Evolutionary conservation across 2,113 vertebrate genomes (phyloP), one percentile per base, ranked within the genome.

Genomic region (Gracilinanus agilis): DNA sequence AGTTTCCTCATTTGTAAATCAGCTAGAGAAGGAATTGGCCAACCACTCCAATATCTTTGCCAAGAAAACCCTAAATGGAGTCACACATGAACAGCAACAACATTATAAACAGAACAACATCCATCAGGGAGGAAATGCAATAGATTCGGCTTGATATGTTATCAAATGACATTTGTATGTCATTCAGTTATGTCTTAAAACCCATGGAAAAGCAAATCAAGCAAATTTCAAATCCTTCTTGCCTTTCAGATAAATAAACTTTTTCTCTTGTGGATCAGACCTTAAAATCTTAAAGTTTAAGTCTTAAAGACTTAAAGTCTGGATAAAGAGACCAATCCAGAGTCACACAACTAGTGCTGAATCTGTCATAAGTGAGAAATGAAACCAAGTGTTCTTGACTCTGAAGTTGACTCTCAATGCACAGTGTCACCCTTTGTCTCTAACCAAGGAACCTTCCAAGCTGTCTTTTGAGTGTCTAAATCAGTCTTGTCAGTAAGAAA

Each of bases 141-240:
- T 89, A 12, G 44, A 91, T 27, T 11, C 5, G 27, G 44, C 27
- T n/a, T 21, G 55, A 29, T 1, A 23, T n/a, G 61, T 1, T 91
- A 97, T 94, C 88, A 11, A 89, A 97, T 94, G 3, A 92, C 13
- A 67, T 67, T 34, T 67, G 40, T 92, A 97, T 95, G 54, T 91
- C 97, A 95, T 95, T 27, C 0, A 95, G 91, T 93, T 92, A 40
- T 75, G 94, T 96, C 95, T 95, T 97, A 96, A 96, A 97, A 89
- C 23, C 7, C 93, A 61, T 34, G 19, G 90, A 96, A 93, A 61
- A 96, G 94, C 94, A 95, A 54, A 90, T 91, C 83, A 90, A 53
- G 34, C 90, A 88, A 96, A 95, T 54, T 90, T 75, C 24, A 54
- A 49, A 95, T 53, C 53, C n/a, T 55, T 83, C 49, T 55, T 93